phyloP scores from a whole-genome alignment of 2,888 invertebrate species.

The Cactoblastis cactorum region DNA sequence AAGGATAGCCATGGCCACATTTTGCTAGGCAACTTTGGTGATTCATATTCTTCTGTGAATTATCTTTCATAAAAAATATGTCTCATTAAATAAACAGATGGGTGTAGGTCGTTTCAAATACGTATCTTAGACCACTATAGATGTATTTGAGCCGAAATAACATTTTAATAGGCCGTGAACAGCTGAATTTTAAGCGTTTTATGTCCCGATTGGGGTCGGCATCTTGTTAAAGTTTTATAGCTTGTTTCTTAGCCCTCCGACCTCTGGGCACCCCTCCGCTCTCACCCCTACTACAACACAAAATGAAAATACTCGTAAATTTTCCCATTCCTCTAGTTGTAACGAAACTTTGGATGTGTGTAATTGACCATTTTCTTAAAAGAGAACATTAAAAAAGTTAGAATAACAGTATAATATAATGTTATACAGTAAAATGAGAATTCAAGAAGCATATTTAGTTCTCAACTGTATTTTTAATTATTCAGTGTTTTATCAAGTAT shows the following conservation, averaged over 20 bases:
- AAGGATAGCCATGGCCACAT: no score
- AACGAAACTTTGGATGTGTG: neutral
- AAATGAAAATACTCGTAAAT: neutral
- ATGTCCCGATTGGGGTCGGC: slow-evolving; percentile 17
- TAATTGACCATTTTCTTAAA: neutral
- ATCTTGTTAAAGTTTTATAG: slow-evolving; percentile 68
- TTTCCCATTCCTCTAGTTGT: neutral
- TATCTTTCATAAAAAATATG: no score
- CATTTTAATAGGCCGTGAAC: slow-evolving; percentile 2
- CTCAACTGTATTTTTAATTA: no score
- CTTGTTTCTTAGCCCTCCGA: slow-evolving; percentile 27
- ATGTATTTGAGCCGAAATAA: neutral
- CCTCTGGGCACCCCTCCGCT: slow-evolving; percentile 14
- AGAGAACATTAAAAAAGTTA: no score
- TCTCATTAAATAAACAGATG: no score
- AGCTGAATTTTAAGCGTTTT: slow-evolving; percentile 19
- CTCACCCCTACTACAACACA: neutral
- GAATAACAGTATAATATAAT: neutral
- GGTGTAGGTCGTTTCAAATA: no score
- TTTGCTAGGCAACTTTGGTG: no score
- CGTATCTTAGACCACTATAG: no score
- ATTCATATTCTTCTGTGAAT: no score
- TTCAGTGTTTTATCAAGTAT: no score
- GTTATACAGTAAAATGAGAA: neutral
- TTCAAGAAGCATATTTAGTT: neutral